Evolutionary conservation across 2,113 vertebrate species (phyloP).

Genomic region (Anguilla japonica): DNA sequence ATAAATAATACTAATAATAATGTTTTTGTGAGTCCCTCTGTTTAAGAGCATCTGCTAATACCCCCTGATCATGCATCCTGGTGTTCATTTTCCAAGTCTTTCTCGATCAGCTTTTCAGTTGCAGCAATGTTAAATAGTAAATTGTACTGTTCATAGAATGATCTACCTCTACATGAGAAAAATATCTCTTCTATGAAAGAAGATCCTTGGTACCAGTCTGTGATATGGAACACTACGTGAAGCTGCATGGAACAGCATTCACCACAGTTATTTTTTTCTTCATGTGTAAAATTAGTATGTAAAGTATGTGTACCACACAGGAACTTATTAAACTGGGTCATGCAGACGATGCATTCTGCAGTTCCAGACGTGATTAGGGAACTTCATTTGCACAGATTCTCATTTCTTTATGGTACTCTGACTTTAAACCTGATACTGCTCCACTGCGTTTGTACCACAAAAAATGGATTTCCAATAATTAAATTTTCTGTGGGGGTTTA

Average conservation of each 20-base stretch:
- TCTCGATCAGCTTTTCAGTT: neutral
- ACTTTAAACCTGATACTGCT: conserved; percentile 71
- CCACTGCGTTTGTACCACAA: conserved; percentile 64
- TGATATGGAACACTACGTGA: conserved; percentile 34
- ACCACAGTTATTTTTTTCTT: neutral
- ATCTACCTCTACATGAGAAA: no score
- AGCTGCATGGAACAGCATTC: neutral
- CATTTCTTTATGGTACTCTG: conserved; percentile 68
- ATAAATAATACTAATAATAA: no score
- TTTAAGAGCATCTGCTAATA: no score
- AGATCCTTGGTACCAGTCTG: conserved; percentile 49
- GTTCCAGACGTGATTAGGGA: conserved; percentile 62
- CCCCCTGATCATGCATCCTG: neutral
- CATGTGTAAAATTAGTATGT: neutral
- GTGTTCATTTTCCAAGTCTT: neutral
- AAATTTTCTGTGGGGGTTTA: conserved; percentile 63
- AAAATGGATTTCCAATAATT: conserved; percentile 72
- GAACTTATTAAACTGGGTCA: conserved; percentile 68
- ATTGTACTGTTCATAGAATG: neutral
- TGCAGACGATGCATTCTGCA: conserved; percentile 62
- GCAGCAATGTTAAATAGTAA: neutral
- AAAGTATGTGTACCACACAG: conserved; percentile 51
- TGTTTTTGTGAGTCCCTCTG: no score
- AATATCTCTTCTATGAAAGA: conserved; percentile 37
- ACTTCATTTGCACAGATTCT: conserved; percentile 59